Percentiles rank a stretch among this genome's conserved stretches.
Conservation (phyloP, 2,797 vertebrate species). For the Rhynchonycteris naso region DNA sequence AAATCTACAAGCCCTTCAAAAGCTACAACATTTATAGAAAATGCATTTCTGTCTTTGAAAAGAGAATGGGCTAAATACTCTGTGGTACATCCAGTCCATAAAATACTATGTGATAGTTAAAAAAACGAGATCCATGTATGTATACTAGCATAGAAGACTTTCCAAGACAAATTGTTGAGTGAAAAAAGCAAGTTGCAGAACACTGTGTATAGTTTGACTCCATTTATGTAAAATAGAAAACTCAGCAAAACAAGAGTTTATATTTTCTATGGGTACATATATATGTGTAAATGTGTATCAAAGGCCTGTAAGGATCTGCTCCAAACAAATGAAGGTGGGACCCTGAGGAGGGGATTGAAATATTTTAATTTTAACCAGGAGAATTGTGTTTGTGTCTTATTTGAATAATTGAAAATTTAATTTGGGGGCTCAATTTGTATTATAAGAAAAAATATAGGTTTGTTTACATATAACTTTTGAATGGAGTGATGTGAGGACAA, state of each 20-base stretch:
- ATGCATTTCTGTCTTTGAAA: slow-evolving; percentile 68
- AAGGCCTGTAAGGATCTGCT: not conserved
- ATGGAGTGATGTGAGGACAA: not conserved
- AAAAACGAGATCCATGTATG: not conserved
- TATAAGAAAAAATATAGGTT: not conserved
- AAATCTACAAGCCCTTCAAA: slow-evolving; percentile 10
- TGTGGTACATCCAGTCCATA: not conserved
- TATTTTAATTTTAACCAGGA: slow-evolving; percentile 14
- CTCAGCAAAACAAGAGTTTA: not conserved
- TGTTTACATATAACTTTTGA: not conserved
- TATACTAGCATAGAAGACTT: not conserved
- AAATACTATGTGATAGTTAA: slow-evolving; percentile 11
- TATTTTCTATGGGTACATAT: not conserved
- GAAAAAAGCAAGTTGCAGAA: not conserved
- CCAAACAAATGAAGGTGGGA: not conserved
- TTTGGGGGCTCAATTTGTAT: not conserved
- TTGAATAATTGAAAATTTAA: slow-evolving; percentile 36
- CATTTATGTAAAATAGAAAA: not conserved
- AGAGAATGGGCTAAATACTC: slow-evolving; percentile 49
- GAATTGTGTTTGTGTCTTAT: not conserved
- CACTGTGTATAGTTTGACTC: not conserved
- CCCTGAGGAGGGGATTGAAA: not conserved
- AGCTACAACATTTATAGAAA: slow-evolving; percentile 67
- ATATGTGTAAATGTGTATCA: not conserved
- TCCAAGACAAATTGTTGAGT: not conserved